These are phyloP conservation scores for Tethea ocularis DNA, from an alignment of 2,888 invertebrate genomes.

Conservation along the genomic window DNA sequence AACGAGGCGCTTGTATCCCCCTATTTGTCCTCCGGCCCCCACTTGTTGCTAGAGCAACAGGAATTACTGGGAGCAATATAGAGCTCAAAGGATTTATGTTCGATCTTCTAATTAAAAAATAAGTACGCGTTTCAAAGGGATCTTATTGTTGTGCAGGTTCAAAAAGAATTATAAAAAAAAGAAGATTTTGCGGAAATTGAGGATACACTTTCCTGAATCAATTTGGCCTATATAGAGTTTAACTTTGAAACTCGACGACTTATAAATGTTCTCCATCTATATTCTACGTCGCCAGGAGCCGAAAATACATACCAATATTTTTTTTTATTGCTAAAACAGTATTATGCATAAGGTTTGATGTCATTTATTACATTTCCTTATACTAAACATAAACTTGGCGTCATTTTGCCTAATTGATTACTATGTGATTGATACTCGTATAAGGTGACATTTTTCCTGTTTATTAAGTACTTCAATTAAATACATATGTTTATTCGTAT, in stretches of 20 bases:
- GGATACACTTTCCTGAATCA: no score
- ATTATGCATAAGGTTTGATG: no score
- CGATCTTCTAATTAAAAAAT: not conserved
- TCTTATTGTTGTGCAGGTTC: not conserved
- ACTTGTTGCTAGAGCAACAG: not conserved
- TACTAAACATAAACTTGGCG: not conserved
- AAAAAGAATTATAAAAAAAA: not conserved
- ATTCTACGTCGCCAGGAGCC: no score
- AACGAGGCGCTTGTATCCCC: not conserved
- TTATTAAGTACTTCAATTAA: not conserved
- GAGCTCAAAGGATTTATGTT: not conserved
- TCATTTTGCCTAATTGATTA: not conserved
- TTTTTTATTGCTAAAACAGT: no score
- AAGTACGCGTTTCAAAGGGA: not conserved
- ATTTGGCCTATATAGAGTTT: no score
- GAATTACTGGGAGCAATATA: slow-evolving; percentile 1
- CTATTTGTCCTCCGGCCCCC: not conserved
- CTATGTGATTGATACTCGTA: not conserved
- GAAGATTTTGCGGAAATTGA: no score
- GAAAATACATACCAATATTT: no score
- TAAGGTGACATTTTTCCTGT: slow-evolving; percentile 1
- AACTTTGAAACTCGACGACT: no score
- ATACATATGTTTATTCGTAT: not conserved
- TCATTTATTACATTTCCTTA: not conserved
- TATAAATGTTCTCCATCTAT: no score